phyloP scores from a whole-genome alignment of 2,113 vertebrate species.

The Campylomormyrus tamandua region DNA sequence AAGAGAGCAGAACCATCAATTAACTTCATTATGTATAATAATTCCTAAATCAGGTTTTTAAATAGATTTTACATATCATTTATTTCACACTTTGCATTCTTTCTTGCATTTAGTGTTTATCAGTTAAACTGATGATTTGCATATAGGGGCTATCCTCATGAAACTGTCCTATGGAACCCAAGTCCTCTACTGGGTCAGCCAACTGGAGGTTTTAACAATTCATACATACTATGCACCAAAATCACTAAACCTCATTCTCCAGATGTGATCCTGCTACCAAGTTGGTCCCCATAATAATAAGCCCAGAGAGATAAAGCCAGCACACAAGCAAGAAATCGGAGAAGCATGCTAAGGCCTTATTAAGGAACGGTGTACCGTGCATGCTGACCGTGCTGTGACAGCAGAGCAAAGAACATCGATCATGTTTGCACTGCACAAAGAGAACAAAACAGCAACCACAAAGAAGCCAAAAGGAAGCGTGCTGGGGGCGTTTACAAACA shows the following conservation, averaged over 20 bases:
- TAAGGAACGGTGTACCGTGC: neutral
- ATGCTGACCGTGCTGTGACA: neutral
- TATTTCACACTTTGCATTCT: neutral
- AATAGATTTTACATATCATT: neutral
- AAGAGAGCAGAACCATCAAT: neutral
- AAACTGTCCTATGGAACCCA: neutral
- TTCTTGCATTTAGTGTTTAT: neutral
- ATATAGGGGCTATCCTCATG: neutral
- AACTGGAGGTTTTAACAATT: neutral
- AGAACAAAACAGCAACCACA: neutral
- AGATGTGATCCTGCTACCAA: neutral
- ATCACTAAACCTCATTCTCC: neutral
- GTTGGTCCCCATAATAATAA: neutral
- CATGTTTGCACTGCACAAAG: neutral
- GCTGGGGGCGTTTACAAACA: neutral
- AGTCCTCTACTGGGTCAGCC: neutral
- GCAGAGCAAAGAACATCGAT: neutral
- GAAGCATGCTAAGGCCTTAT: neutral
- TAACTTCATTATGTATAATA: neutral
- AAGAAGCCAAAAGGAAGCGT: neutral
- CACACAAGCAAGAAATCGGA: neutral
- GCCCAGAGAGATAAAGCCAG: neutral
- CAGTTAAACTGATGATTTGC: neutral
- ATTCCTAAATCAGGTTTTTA: neutral
- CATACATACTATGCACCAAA: neutral